These are phyloP conservation scores for Philaethria dido DNA, from an alignment of 2,888 invertebrate species.

Conservation along the genomic window DNA sequence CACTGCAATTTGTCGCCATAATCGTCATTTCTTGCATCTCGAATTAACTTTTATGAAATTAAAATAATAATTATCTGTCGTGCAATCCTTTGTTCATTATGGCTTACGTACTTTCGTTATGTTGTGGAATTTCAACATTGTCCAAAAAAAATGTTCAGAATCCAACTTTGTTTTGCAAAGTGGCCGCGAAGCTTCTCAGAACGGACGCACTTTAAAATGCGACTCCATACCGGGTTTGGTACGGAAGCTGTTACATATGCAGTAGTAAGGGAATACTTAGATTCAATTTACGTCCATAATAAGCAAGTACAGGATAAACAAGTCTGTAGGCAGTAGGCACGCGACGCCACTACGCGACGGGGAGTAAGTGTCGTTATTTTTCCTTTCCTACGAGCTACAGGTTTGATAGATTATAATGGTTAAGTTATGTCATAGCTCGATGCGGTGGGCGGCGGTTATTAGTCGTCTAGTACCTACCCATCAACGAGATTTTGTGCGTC, in stretches of 20 bases:
- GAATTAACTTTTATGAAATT: slow-evolving; percentile 66
- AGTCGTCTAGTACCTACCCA: slow-evolving; percentile 60
- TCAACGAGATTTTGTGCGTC: slow-evolving; percentile 75
- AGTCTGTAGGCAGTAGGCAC: slow-evolving; percentile 73
- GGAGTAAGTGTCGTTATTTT: slow-evolving; percentile 62
- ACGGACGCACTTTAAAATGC: slow-evolving; percentile 53
- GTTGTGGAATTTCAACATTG: slow-evolving; percentile 2
- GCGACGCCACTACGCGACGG: slow-evolving; percentile 68
- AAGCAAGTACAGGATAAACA: slow-evolving; percentile 63
- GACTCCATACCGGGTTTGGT: slow-evolving; percentile 53
- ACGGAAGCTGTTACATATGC: slow-evolving; percentile 67
- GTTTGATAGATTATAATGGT: slow-evolving; percentile 77
- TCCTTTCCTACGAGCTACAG: slow-evolving; percentile 62
- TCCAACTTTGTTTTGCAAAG: slow-evolving; percentile 51
- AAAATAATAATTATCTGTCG: slow-evolving; percentile 49
- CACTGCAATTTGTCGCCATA: slow-evolving; percentile 75
- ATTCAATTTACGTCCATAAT: slow-evolving; percentile 69
- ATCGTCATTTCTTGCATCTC: slow-evolving; percentile 69
- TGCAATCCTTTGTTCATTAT: slow-evolving; percentile 39
- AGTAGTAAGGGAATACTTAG: slow-evolving; percentile 58
- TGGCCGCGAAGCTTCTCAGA: slow-evolving; percentile 49
- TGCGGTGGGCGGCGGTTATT: slow-evolving; percentile 61
- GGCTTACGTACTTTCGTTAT: slow-evolving; percentile 23
- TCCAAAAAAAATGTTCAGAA: slow-evolving; percentile 26
- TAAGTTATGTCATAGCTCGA: slow-evolving; percentile 68